Base-by-base conservation (phyloP, 2,797 vertebrate species). In the Champsocephalus gunnari region DNA sequence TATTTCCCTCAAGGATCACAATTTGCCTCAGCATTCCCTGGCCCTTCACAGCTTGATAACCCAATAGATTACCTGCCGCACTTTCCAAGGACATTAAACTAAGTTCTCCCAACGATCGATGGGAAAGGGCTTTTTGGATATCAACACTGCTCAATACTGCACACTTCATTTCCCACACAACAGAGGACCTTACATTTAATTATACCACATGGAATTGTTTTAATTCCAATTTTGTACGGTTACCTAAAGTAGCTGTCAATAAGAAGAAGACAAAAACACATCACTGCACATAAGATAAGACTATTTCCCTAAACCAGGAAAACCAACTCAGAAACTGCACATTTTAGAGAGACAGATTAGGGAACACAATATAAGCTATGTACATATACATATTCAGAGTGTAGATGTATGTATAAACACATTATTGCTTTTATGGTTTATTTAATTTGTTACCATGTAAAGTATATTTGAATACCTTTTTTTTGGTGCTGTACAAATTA, bases 41-140 rank as follows among this genome's bases (percentile, higher is more conserved):
- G 87, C 84, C 88, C 89, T 90, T 93, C 85, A 86, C 91, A 92
- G 89, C 93, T 95, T 93, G 94, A 94, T 94, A 95, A 93, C 92
- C 88, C 89, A 84, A 94, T 94, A 92, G 93, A 94, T 94, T 94
- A 94, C 88, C 92, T 93, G 91, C 89, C 74, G 83, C 80, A 88
- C 84, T 93, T 93, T 89, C 92, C 92, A 94, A 94, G 92, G 92
- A 91, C 92, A 93, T 95, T 93, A 93, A 94, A 92, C 89, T 80
- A 93, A 93, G 89, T 89, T 94, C 88, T 87, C 68, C 77, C 14
- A 57, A 49, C 62, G 86, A 95, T 95, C 93, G 84, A 94, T 94
- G 81, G 71, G 66, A 90, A 90, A 82, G 83, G 84, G 84, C 86
- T 90, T 91, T 92, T 90, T 89, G 83, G 80, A 84, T 91, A 89